These are phyloP conservation scores for Bovichtus diacanthus DNA, from an alignment of 2,797 vertebrate genomes.

Conservation along the genomic window DNA sequence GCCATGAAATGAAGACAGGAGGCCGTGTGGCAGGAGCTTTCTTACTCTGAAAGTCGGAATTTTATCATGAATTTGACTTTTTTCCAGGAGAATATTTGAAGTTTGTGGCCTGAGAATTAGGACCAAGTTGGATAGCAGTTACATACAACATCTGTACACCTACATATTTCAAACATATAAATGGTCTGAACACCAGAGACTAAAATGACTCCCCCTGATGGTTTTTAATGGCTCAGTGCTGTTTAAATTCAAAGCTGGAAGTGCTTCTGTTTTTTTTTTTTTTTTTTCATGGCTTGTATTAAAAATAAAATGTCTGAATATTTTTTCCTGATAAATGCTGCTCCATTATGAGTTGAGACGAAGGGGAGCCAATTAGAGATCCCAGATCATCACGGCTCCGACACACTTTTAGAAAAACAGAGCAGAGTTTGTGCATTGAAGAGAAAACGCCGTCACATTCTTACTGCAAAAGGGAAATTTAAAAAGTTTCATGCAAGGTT, in stretches of 20 bases:
- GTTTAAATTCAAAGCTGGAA: slow-evolving; percentile 23
- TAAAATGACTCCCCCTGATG: background rate
- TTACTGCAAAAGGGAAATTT: background rate
- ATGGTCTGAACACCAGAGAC: slow-evolving; percentile 15
- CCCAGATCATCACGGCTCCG: slow-evolving; percentile 25
- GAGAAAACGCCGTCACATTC: slow-evolving; percentile 9
- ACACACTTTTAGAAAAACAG: slow-evolving; percentile 34
- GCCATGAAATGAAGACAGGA: background rate
- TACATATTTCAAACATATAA: slow-evolving; percentile 18
- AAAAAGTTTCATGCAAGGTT: slow-evolving; percentile 1
- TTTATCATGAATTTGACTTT: too few relatives aligned
- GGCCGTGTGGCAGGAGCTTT: background rate
- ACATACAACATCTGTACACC: background rate
- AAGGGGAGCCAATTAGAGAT: slow-evolving; percentile 64
- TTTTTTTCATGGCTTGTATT: slow-evolving; percentile 10
- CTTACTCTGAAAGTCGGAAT: background rate
- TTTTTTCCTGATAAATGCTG: slow-evolving; percentile 47
- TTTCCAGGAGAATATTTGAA: too few relatives aligned
- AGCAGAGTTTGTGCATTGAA: slow-evolving; percentile 12
- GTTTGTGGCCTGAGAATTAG: background rate
- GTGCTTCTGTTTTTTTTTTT: slow-evolving; percentile 26
- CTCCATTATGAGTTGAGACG: slow-evolving; percentile 51
- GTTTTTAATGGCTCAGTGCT: slow-evolving; percentile 14
- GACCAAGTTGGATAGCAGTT: background rate
- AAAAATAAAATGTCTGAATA: slow-evolving; percentile 36